Evolutionary conservation across 2,113 vertebrate genomes (phyloP), one percentile per base, ranked within the genome.

Genomic region (Mesembrinibis cayennensis): DNA sequence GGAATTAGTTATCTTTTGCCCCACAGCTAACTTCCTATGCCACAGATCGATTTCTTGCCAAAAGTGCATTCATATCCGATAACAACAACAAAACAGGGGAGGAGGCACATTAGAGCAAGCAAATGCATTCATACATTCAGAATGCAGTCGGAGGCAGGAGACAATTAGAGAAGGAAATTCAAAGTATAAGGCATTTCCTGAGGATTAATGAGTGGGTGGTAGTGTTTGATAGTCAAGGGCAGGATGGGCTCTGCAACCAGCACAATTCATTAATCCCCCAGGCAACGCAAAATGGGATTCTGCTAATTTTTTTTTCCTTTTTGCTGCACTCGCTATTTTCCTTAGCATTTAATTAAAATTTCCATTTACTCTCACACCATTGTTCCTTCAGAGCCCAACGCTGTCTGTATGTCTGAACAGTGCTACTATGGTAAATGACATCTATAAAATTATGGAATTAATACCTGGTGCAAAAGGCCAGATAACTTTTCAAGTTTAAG

Each of bases 81-180:
- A 92, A 79, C 44, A 73, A 82, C 55, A 95, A 92, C 10, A 80
- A 89, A 89, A 62, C 59, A 90, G 6, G 20, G 76, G 55, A 87
- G 56, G 65, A 66, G 66, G 52, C 44, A 63, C 36, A 95, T 82
- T 34, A 97, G 16, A 89, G 63, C 72, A 94, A 93, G 61, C 45
- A 90, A 95, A 92, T 66, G 58, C 90, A 82, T 87, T 96, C 70
- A 83, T 77, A 77, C 6, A 19, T 87, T 88, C n/a, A 86, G 73
- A 96, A 82, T 70, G 73, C 71, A 91, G 72, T 49, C 18, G 1
- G 79, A 94, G 50, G 59, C 84, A 94, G 90, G 86, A 96, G 92
- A 94, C 92, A 96, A 97, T 96, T 90, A 95, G 85, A 94, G 80
- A 89, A 92, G 81, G 89, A 95, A 95, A 93, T 95, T 93, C 87